A percentile compares a stretch with the other conserved stretches of the same genome.
Evolutionary conservation across 2,113 vertebrate genomes (phyloP).

Genomic region (Chauna torquata): DNA sequence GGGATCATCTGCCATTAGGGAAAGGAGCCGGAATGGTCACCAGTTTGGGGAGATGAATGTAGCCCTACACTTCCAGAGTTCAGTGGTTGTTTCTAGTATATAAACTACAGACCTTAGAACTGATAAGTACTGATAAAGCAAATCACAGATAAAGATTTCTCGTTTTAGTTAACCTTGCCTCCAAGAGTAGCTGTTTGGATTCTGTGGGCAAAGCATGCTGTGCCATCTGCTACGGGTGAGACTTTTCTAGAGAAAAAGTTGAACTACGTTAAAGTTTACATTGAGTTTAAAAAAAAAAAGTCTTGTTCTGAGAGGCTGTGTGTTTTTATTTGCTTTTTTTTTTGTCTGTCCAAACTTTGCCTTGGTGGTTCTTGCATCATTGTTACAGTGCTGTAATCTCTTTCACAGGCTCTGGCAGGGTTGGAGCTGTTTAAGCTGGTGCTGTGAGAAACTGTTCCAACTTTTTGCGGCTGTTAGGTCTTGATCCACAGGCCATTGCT

Average conservation of each 20-base stretch:
- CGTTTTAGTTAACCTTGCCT: neutral
- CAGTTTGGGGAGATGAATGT: accelerated
- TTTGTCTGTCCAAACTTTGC: neutral
- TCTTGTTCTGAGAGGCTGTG: neutral
- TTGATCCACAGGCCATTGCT: neutral
- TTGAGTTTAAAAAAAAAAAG: neutral
- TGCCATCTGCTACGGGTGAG: neutral
- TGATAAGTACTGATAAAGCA: neutral
- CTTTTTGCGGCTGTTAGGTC: neutral
- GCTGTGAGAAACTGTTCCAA: neutral
- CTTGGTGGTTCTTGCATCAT: neutral
- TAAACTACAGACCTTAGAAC: neutral
- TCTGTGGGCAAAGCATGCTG: neutral
- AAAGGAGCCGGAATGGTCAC: neutral
- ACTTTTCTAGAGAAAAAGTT: neutral
- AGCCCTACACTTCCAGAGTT: neutral
- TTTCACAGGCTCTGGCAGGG: neutral
- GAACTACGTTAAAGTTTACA: neutral
- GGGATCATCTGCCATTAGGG: accelerated
- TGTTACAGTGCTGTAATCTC: neutral
- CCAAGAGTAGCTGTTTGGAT: neutral
- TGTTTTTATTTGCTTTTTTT: neutral
- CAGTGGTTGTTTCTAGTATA: neutral
- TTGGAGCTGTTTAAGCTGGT: neutral
- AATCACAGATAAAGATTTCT: neutral